Conservation (phyloP, 2,888 invertebrate species). For the Lordiphosa fenestrarum region DNA sequence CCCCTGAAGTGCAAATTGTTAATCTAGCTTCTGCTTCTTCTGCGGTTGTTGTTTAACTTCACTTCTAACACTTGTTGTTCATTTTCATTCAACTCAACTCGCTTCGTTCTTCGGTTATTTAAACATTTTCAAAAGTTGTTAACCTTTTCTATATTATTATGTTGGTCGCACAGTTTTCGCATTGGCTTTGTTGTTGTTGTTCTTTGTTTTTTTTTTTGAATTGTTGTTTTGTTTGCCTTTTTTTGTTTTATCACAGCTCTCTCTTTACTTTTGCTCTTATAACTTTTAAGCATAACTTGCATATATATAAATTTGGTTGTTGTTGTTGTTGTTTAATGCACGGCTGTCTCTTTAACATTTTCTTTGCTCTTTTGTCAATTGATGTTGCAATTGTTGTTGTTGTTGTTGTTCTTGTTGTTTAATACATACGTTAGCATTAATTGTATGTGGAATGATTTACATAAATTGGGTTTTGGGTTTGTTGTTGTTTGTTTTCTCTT, state of each 20-base stretch:
- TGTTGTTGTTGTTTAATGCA: constrained; percentile 42
- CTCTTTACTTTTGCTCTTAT: constrained; percentile 61
- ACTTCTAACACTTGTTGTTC: too few relatives aligned
- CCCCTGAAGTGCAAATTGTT: too few relatives aligned
- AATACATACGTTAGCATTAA: constrained; percentile 61
- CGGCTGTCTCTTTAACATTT: constrained; percentile 32
- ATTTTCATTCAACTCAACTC: neutral
- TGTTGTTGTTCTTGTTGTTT: constrained; percentile 41
- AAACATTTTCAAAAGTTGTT: constrained; percentile 55
- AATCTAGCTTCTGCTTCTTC: neutral
- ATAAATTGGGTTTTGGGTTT: constrained; percentile 41
- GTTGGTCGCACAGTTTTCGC: constrained; percentile 72
- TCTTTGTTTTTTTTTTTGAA: constrained; percentile 25
- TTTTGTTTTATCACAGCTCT: constrained; percentile 65
- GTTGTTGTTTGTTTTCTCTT: constrained; percentile 28
- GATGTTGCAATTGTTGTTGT: constrained; percentile 21
- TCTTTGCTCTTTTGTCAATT: constrained; percentile 6
- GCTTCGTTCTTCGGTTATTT: constrained; percentile 12
- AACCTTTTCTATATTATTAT: constrained; percentile 48
- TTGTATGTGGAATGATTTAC: constrained; percentile 66
- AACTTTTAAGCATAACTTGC: constrained; percentile 68
- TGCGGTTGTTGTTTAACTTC: constrained; percentile 27
- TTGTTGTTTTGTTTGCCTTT: constrained; percentile 34
- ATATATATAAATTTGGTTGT: constrained; percentile 56
- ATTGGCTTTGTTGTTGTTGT: constrained; percentile 57